Conservation (phyloP, 2,113 vertebrate species). For the Dermatemys mawii region DNA sequence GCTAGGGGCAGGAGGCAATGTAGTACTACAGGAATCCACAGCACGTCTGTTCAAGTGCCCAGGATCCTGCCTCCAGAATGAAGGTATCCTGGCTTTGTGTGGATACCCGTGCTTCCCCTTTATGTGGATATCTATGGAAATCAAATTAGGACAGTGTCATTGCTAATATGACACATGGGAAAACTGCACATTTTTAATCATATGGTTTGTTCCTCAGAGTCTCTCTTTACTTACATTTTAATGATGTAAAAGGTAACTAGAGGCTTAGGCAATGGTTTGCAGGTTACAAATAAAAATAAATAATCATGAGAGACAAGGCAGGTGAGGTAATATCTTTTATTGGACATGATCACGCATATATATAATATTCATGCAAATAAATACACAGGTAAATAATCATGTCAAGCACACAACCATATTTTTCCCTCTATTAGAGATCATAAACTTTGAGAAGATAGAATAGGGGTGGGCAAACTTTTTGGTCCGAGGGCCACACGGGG, state of each 20-base stretch:
- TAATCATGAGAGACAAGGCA: accelerated
- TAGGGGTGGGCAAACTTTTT: no score
- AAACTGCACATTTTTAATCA: background rate
- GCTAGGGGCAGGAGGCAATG: background rate
- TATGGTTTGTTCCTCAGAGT: background rate
- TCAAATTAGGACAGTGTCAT: background rate
- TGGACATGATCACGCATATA: background rate
- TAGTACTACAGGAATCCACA: background rate
- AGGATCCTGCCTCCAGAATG: background rate
- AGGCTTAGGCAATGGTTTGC: background rate
- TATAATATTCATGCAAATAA: background rate
- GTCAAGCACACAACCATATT: background rate
- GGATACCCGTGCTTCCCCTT: background rate
- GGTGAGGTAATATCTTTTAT: background rate
- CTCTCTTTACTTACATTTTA: background rate
- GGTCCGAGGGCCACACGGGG: no score
- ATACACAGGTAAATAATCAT: accelerated
- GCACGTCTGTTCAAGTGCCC: background rate
- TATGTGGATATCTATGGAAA: background rate
- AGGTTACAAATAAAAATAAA: background rate
- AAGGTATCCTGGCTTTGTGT: accelerated
- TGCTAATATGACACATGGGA: background rate
- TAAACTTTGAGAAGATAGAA: background rate
- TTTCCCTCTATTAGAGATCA: background rate
- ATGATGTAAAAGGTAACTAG: background rate